Evolutionary conservation across 2,888 invertebrate genomes (phyloP).

Genomic region (Atrina japonica): DNA sequence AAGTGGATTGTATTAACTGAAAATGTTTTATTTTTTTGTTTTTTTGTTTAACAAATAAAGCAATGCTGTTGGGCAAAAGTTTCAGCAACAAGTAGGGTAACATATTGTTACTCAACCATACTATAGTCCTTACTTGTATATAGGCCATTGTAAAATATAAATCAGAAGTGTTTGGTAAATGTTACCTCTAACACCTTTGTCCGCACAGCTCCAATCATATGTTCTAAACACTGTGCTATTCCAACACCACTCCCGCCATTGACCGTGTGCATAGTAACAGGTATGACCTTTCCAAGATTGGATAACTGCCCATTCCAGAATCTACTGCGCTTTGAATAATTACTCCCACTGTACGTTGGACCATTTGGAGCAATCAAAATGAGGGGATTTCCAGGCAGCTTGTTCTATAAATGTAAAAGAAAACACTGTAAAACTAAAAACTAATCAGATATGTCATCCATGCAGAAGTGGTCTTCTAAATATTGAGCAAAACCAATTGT

Average conservation of each 20-base stretch:
- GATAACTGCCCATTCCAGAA: conserved; percentile 88
- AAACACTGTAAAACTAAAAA: background rate
- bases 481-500: too few relatives aligned
- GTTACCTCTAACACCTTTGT: conserved; percentile 86
- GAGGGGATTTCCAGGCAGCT: conserved; percentile 85
- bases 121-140: too few relatives aligned
- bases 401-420: conserved; percentile 82
- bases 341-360: conserved; percentile 67
- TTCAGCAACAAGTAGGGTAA: too few relatives aligned
- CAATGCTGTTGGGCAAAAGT: background rate
- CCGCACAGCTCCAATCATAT: conserved; percentile 83
- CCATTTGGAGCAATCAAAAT: conserved; percentile 79
- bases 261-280: conserved; percentile 83
- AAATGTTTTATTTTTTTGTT: background rate
- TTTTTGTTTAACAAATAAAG: too few relatives aligned
- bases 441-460: background rate
- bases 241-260: conserved; percentile 72
- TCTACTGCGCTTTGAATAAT: conserved; percentile 83
- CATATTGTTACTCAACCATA: too few relatives aligned
- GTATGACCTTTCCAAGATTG: conserved; percentile 86
- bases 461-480: too few relatives aligned
- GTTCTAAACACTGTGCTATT: conserved; percentile 80
- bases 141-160: too few relatives aligned
- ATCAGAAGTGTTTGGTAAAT: too few relatives aligned
- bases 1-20: background rate